phyloP scores from a whole-genome alignment of 2,888 invertebrate genomes.

The Volucella zonaria region DNA sequence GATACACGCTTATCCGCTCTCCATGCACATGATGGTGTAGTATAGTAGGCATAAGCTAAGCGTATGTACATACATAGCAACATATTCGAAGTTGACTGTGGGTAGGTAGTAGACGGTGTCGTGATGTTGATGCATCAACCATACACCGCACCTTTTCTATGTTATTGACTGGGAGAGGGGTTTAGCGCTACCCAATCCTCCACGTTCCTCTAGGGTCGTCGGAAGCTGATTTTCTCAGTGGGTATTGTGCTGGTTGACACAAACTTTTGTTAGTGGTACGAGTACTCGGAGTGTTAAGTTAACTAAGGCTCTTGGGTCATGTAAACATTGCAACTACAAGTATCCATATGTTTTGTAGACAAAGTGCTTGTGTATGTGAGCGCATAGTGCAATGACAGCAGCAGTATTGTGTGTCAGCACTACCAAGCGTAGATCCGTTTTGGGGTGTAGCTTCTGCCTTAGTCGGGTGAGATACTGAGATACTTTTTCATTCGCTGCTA shows the following conservation, averaged over 20 bases:
- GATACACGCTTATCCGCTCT: slow-evolving; percentile 48
- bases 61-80: too few relatives aligned
- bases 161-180: neutral
- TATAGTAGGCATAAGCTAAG: neutral
- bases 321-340: slow-evolving; percentile 12
- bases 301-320: neutral
- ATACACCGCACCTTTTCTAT: neutral
- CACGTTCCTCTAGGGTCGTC: slow-evolving; percentile 30
- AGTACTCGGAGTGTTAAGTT: slow-evolving; percentile 20
- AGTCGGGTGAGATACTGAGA: slow-evolving; percentile 38
- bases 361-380: slow-evolving; percentile 16
- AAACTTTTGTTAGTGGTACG: slow-evolving; percentile 48
- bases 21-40: neutral
- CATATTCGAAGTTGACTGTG: neutral
- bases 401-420: slow-evolving; percentile 56
- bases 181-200: slow-evolving; percentile 27
- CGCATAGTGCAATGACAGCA: slow-evolving; percentile 53
- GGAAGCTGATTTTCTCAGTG: slow-evolving; percentile 55
- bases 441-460: slow-evolving; percentile 34
- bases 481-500: slow-evolving; percentile 10
- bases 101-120: slow-evolving; percentile 8
- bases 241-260: slow-evolving; percentile 16
- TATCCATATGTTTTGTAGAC: too few relatives aligned
- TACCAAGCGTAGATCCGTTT: slow-evolving; percentile 71
- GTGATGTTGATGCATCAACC: neutral